phyloP scores from a whole-genome alignment of 2,113 vertebrate species.

The Scopus umbretta region DNA sequence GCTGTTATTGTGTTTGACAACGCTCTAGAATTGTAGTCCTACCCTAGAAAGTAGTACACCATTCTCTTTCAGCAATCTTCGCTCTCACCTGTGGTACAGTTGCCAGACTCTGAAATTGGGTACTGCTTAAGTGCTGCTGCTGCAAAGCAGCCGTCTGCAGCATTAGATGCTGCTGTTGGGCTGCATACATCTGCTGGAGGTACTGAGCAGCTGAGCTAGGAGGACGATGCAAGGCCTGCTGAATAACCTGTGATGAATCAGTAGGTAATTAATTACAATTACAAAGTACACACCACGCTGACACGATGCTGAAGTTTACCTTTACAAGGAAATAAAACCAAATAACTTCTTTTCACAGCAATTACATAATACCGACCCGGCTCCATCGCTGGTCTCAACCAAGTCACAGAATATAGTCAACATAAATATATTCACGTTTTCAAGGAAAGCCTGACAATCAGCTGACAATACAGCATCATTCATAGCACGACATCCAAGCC shows the following conservation, averaged over 20 bases:
- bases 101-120: constrained; percentile 85
- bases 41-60: not conserved
- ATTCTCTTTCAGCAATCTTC: not conserved
- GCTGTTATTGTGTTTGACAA: constrained; percentile 10
- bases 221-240: constrained; percentile 89
- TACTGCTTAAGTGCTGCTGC: constrained; percentile 84
- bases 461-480: not conserved
- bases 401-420: not conserved
- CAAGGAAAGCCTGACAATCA: not conserved
- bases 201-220: constrained; percentile 92
- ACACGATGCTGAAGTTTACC: constrained; percentile 11
- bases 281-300: not conserved
- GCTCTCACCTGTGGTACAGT: constrained; percentile 85
- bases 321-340: not conserved
- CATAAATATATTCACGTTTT: not conserved
- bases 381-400: not conserved
- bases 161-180: constrained; percentile 94
- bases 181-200: constrained; percentile 94
- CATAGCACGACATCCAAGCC: not conserved
- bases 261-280: constrained; percentile 51
- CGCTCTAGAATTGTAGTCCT: not conserved
- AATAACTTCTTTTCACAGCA: not conserved
- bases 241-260: constrained; percentile 83
- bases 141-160: constrained; percentile 89
- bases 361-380: not conserved